Conservation (phyloP, 2,113 vertebrate genomes). For the Pontoporia blainvillei region DNA sequence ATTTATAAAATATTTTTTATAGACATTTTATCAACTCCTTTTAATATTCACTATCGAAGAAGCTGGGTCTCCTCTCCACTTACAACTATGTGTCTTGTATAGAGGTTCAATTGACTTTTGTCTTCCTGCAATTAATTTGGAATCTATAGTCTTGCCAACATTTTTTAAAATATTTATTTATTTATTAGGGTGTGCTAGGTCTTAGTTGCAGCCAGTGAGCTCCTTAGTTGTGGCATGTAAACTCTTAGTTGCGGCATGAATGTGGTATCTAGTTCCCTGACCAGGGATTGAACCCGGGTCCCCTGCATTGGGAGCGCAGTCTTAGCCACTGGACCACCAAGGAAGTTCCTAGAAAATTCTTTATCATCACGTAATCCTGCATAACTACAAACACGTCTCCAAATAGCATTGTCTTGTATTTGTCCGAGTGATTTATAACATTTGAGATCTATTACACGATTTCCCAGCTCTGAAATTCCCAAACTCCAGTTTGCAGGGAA, state of each 20-base stretch:
- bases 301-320: no score
- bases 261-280: no score
- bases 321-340: no score
- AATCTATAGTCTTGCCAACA: not conserved
- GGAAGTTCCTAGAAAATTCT: not conserved
- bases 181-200: no score
- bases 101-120: not conserved
- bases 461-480: slow-evolving; percentile 17
- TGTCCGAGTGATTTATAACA: slow-evolving; percentile 1
- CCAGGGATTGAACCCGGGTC: no score
- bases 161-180: not conserved
- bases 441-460: not conserved
- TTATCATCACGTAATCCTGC: not conserved
- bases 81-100: not conserved
- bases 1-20: not conserved
- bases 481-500: not conserved
- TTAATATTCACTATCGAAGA: not conserved
- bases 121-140: not conserved
- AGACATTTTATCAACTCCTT: not conserved
- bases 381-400: not conserved
- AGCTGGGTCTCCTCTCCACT: not conserved
- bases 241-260: no score
- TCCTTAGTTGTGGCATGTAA: no score
- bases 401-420: slow-evolving; percentile 7
- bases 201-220: no score